A percentile compares a stretch with the other conserved stretches of the same genome.
phyloP scores from a whole-genome alignment of 2,797 vertebrate genomes.

The Heterohyrax brucei region DNA sequence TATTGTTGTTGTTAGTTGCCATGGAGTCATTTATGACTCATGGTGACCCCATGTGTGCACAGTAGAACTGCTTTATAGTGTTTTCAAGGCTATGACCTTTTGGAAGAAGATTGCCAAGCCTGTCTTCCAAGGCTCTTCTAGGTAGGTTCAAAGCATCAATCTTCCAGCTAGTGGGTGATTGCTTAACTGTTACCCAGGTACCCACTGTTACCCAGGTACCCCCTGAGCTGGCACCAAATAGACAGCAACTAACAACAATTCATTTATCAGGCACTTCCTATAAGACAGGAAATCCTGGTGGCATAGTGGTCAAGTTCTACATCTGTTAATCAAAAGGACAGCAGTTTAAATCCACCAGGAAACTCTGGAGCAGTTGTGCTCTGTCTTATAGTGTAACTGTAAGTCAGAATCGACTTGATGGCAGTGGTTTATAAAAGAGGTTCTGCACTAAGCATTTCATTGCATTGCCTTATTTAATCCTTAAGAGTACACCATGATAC shows the following conservation, averaged over 20 bases:
- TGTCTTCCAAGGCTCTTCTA: not conserved
- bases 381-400: too few species aligned
- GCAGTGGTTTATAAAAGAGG: not conserved
- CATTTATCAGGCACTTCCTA: constrained; percentile 36
- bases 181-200: not conserved
- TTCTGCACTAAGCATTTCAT: not conserved
- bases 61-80: not conserved
- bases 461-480: constrained; percentile 30
- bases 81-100: not conserved
- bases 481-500: not conserved
- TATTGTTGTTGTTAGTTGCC: not conserved
- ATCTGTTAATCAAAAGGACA: too few species aligned
- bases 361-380: too few species aligned
- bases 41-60: not conserved
- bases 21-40: too few species aligned
- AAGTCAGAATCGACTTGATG: too few species aligned
- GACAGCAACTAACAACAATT: not conserved
- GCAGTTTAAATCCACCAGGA: too few species aligned
- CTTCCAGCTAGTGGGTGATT: not conserved
- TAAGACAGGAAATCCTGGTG: not conserved
- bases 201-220: not conserved
- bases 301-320: too few species aligned
- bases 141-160: not conserved
- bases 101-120: not conserved
- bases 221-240: not conserved